A percentile compares a stretch with the other conserved stretches of the same genome.
phyloP scores from a whole-genome alignment of 92 coral and sea anemone species.

The Phenganax subtilis region DNA sequence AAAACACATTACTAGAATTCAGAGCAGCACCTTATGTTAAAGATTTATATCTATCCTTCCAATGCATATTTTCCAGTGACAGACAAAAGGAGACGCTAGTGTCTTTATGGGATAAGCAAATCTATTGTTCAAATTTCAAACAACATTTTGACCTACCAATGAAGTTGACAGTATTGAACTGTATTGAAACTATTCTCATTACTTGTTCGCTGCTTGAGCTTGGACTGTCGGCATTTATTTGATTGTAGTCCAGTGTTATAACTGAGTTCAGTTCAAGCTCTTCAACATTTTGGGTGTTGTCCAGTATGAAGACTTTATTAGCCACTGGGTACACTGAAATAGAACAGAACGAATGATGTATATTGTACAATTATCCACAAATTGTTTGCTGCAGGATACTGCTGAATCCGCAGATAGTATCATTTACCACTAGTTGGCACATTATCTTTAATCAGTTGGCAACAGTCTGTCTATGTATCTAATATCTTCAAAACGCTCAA shows the following conservation, averaged over 20 bases:
- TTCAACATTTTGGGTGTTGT: slow-evolving; percentile 11
- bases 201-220: slow-evolving; percentile 53
- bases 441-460: too few relatives aligned
- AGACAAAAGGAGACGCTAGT: too few relatives aligned
- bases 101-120: neutral
- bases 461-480: neutral
- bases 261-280: slow-evolving; percentile 59
- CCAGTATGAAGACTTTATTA: slow-evolving; percentile 32
- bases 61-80: too few relatives aligned
- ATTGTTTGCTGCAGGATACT: too few relatives aligned
- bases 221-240: slow-evolving; percentile 71
- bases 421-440: too few relatives aligned
- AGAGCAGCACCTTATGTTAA: too few relatives aligned
- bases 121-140: neutral
- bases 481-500: neutral
- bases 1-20: neutral
- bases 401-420: too few relatives aligned
- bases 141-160: slow-evolving; percentile 57
- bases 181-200: slow-evolving; percentile 69
- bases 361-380: neutral
- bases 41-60: too few relatives aligned
- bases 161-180: slow-evolving; percentile 74
- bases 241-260: slow-evolving; percentile 74
- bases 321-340: neutral
- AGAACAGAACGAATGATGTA: neutral